Evolutionary conservation across 2,888 invertebrate genomes (phyloP).

Genomic region (Tenthredo notha): DNA sequence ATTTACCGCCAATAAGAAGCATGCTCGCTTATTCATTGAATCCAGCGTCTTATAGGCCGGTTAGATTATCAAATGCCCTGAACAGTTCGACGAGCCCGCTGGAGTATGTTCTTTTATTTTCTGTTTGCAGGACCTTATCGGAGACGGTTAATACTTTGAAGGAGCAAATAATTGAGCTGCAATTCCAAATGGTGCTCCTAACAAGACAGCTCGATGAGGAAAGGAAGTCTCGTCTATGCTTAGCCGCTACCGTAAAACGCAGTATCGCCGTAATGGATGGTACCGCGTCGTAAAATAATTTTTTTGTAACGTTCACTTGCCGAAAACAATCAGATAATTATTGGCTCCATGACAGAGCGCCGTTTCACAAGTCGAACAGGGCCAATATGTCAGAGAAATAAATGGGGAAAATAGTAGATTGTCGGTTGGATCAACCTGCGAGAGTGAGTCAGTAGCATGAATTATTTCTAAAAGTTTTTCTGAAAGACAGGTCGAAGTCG

Average conservation of each 20-base stretch:
- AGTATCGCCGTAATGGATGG: constrained; percentile 72
- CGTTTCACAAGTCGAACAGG: not conserved
- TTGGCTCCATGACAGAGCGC: not conserved
- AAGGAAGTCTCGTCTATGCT: constrained; percentile 79
- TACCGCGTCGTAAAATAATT: constrained; percentile 63
- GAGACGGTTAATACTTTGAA: constrained; percentile 89
- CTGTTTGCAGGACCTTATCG: constrained; percentile 84
- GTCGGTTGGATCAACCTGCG: not conserved
- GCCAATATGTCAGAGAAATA: not conserved
- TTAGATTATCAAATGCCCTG: not conserved
- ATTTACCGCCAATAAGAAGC: not conserved
- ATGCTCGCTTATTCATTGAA: not conserved
- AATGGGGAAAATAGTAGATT: not conserved
- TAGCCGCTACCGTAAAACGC: constrained; percentile 75
- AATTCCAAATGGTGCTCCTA: constrained; percentile 82
- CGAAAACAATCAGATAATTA: not conserved
- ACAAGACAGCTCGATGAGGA: constrained; percentile 85
- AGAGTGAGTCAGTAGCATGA: not conserved
- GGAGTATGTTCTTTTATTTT: constrained; percentile 75
- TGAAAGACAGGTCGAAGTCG: not conserved
- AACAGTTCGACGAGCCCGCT: not conserved
- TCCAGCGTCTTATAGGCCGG: not conserved
- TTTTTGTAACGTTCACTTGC: not conserved
- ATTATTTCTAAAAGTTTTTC: not conserved
- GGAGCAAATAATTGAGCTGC: constrained; percentile 86